Evolutionary conservation across 2,888 invertebrate genomes (phyloP), one percentile per base, ranked within the genome.

Genomic region (Melikaiella ostensackeni): DNA sequence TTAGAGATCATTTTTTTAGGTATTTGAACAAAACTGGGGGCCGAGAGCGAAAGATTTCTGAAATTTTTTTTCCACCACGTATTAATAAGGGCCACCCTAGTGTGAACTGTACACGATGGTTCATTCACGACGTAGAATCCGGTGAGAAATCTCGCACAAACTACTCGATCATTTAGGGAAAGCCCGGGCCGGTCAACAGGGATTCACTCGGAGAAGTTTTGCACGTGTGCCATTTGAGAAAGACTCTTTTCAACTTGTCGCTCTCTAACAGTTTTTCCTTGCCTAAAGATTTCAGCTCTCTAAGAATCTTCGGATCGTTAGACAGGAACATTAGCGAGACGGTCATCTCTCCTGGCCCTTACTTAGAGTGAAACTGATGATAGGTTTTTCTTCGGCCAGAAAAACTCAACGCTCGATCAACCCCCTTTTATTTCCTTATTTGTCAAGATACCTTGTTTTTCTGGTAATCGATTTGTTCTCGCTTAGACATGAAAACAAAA

Each of bases 151-250:
- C 50, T 33, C n/a, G 6, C 46, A 70, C 21, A 70, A 21, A 21
- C 70, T 50, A 70, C 46, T 70, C 70, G 30, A 70, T 70, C 50
- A 70, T 70, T 70, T 70, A 46, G 50, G 50, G 2, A 70, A 70
- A 33, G 70, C 50, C n/a, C 50, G 50, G 50, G n/a, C 30, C 13
- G 70, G 70, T 70, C 70, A 50, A 33, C 50, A 55, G 70, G 50
- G 70, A 70, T 70, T 70, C 55, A 70, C 13, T 30, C 50, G 27
- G n/a, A 13, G 13, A 33, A 50, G 50, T 27, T 21, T 33, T 21
- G 33, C 70, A 30, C 70, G 33, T 70, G 50, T 21, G 50, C 46
- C 70, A 55, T 30, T 55, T n/a, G 70, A 19, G 30, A 50, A 55
- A 27, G n/a, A n/a, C 5, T 19, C 30, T 70, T 70, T 70, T 50